phyloP scores from a whole-genome alignment of 2,888 invertebrate species.

The Eugnorisma glareosa region DNA sequence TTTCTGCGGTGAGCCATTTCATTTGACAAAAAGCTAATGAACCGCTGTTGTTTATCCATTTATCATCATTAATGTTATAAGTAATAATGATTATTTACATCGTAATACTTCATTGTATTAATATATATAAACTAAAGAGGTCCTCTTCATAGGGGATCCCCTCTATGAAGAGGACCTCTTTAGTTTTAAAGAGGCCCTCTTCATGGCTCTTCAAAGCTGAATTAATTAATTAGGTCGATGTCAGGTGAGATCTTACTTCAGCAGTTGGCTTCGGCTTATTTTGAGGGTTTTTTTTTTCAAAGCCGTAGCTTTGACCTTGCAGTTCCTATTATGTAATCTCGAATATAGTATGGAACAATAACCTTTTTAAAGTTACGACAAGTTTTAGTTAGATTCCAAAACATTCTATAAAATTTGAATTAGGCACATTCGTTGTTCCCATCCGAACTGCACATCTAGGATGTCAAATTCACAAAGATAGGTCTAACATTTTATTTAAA shows the following conservation, averaged over 20 bases:
- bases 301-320: background rate
- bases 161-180: background rate
- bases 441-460: background rate
- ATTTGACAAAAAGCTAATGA: background rate
- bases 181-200: background rate
- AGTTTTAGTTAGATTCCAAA: background rate
- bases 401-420: background rate
- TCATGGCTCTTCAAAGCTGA: background rate
- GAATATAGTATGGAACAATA: background rate
- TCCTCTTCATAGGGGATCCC: background rate
- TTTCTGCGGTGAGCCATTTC: background rate
- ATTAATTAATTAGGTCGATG: background rate
- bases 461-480: conserved; percentile 2
- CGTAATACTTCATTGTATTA: background rate
- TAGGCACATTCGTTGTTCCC: background rate
- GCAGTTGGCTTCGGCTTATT: background rate
- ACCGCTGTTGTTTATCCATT: background rate
- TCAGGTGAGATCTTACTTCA: background rate
- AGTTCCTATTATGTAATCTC: background rate
- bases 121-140: too few relatives aligned
- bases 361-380: background rate
- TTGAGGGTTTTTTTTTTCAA: background rate
- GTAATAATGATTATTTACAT: background rate
- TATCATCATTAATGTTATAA: background rate
- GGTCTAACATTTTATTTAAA: background rate